Evolutionary conservation across 2,113 vertebrate species (phyloP), one percentile per base, ranked within the genome.

Genomic region (Pholis gunnellus): DNA sequence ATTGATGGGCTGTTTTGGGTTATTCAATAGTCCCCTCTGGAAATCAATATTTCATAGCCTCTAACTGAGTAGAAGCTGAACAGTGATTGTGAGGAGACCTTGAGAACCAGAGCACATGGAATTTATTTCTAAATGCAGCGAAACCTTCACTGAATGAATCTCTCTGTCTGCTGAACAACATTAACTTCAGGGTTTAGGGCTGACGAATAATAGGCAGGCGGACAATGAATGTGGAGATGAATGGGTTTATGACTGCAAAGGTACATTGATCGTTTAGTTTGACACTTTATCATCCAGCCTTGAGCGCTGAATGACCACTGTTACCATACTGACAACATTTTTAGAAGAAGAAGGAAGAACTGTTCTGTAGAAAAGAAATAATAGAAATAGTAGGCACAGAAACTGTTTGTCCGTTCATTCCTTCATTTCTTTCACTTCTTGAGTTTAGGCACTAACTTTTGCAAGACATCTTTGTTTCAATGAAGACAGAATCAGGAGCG

Each of bases 301-400:
- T 85, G 75, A 75, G 13, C 46, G 15, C 60, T 4, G 27, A 75
- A 72, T 64, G 44, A 22, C 17, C 2, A 3, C 13, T 25, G 57
- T 34, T 13, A 7, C 1, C 10, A 4, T 20, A 2, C 22, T 11
- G 5, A 20, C 31, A 22, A 29, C 40, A 61, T 22, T 72, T 42
- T 1, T n/a, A 54, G 29, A 15, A 31, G 17, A 7, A 60, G 57
- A 34, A 25, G 54, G 54, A 50, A 50, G 6, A 9, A 22, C 48
- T 50, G 48, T 50, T 22, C 48, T 50, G 6, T 22, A 50, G 48
- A 50, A 9, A 5, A 15, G 13, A 50, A 20, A 22, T 22, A 22
- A 50, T 50, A 46, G 4, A 46, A 1, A 46, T 46, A 2, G 11
- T 44, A 5, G 44, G 14, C 44, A 46, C 44, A 46, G 13, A 5